phyloP scores from a whole-genome alignment of 2,797 vertebrate genomes.

The Telmatherina bonti region DNA sequence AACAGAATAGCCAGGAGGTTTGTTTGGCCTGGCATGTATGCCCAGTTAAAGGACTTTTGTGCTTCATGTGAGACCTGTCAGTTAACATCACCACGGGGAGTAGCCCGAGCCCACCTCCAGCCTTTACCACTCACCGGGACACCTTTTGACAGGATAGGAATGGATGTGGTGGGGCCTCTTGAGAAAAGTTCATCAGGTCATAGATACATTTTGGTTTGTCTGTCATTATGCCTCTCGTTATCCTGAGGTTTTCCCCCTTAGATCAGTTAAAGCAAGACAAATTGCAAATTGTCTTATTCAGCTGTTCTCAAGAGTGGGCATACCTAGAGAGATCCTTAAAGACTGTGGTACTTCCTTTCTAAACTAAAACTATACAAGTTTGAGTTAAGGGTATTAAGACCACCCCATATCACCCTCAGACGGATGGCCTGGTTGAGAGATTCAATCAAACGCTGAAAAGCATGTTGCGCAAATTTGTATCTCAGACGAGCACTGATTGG shows the following conservation, averaged over 20 bases:
- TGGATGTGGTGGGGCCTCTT: background rate
- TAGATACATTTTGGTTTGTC: background rate
- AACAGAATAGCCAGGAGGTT: background rate
- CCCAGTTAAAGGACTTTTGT: background rate
- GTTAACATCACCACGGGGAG: background rate
- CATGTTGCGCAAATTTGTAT: background rate
- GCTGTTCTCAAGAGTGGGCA: too few species aligned
- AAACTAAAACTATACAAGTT: too few species aligned
- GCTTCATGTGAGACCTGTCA: background rate
- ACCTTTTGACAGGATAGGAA: background rate
- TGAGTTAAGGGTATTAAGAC: too few species aligned
- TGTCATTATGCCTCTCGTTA: background rate
- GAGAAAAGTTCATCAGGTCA: too few species aligned
- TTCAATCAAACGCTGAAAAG: too few species aligned
- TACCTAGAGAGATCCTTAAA: too few species aligned
- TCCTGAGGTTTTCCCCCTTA: background rate
- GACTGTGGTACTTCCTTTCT: too few species aligned
- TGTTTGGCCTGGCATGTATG: slow-evolving; percentile 9
- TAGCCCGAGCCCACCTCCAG: background rate
- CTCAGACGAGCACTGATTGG: background rate
- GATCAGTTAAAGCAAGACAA: background rate
- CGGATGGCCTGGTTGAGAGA: too few species aligned
- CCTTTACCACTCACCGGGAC: background rate
- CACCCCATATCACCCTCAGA: too few species aligned
- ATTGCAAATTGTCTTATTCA: too few species aligned